A percentile compares a stretch with the other conserved stretches of the same genome.
These are phyloP conservation scores for Aulostomus chinensis DNA, from an alignment of 2,797 vertebrate species.

Conservation along the genomic window DNA sequence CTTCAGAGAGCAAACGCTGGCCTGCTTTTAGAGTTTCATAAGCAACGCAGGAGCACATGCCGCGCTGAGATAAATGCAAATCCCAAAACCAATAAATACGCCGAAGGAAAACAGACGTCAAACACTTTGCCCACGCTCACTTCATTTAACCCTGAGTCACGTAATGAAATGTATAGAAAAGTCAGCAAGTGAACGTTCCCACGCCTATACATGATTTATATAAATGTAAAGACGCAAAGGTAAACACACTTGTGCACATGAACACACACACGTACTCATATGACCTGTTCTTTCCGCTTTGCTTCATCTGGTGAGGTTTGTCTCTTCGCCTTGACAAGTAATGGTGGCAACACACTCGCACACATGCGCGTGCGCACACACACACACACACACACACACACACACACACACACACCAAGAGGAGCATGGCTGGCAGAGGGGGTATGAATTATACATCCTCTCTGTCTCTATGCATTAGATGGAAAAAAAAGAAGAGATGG, in stretches of 20 bases:
- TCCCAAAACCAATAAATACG: constrained; percentile 42
- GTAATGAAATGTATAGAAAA: constrained; percentile 29
- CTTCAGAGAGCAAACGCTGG: constrained; percentile 54
- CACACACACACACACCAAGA: constrained; percentile 62
- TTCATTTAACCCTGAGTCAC: constrained; percentile 31
- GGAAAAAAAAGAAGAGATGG: constrained; percentile 34
- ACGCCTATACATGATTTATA: constrained; percentile 65
- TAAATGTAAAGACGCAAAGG: constrained; percentile 31
- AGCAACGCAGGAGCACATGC: constrained; percentile 30
- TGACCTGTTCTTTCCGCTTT: constrained; percentile 59
- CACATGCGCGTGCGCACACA: too few relatives aligned
- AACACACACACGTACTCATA: constrained; percentile 37
- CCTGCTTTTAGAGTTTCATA: constrained; percentile 63
- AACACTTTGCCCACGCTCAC: constrained; percentile 20
- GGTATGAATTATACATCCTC: constrained; percentile 88
- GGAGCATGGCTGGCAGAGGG: constrained; percentile 78
- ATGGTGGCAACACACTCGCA: constrained; percentile 26
- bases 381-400: constrained; percentile 23
- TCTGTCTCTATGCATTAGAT: constrained; percentile 88
- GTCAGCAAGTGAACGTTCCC: constrained; percentile 52
- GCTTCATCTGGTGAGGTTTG: constrained; percentile 40
- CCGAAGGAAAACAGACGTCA: constrained; percentile 48
- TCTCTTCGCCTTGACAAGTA: constrained; percentile 46
- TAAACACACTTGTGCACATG: constrained; percentile 21
- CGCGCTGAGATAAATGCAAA: constrained; percentile 37